These are phyloP conservation scores for Orius insidiosus DNA, from an alignment of 1,140 invertebrate genomes.

Conservation along the genomic window DNA sequence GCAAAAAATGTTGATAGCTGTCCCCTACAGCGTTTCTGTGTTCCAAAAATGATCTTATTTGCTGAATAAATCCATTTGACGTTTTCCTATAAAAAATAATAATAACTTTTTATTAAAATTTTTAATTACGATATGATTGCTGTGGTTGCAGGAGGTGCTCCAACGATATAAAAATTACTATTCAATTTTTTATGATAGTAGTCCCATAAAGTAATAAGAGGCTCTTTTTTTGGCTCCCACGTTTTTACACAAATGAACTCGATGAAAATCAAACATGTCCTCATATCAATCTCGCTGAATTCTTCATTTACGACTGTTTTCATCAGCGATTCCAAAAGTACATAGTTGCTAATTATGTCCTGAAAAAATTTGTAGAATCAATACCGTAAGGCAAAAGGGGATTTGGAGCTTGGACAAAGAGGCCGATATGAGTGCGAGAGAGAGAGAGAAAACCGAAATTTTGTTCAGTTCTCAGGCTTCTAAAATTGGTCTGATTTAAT, in stretches of 20 bases:
- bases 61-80: slow-evolving; percentile 26
- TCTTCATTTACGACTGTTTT: slow-evolving; percentile 26
- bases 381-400: no score
- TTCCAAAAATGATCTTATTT: slow-evolving; percentile 27
- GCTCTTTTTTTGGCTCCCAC: slow-evolving; percentile 27
- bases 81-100: slow-evolving; percentile 24
- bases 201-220: slow-evolving; percentile 29
- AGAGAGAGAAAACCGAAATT: no score
- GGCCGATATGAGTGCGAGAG: no score
- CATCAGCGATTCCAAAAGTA: slow-evolving; percentile 25
- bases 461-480: no score
- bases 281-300: slow-evolving; percentile 26
- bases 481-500: no score
- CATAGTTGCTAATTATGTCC: slow-evolving; percentile 13
- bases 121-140: slow-evolving; percentile 27
- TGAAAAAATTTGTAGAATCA: no score
- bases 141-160: slow-evolving; percentile 25
- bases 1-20: slow-evolving; percentile 29
- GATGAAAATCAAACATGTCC: slow-evolving; percentile 26
- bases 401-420: no score
- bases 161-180: slow-evolving; percentile 27
- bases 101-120: background rate
- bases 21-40: slow-evolving; percentile 23
- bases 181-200: slow-evolving; percentile 31
- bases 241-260: slow-evolving; percentile 25